Evolutionary conservation across 2,888 invertebrate genomes (phyloP).

Genomic region (Drosophila incognita): DNA sequence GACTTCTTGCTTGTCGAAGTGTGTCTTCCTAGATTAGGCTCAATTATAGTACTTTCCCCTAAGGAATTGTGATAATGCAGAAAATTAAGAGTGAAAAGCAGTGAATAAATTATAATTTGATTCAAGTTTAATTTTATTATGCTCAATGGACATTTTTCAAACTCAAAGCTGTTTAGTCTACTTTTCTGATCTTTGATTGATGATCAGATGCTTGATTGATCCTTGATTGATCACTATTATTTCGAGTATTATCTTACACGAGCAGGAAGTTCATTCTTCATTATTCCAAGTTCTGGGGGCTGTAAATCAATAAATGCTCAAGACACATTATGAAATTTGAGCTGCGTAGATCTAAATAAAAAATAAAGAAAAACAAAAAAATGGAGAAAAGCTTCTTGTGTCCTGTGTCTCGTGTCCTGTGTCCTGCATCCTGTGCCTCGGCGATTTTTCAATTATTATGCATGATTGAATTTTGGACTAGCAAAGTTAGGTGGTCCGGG

Average conservation of each 20-base stretch:
- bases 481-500: background rate
- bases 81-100: too few relatives aligned
- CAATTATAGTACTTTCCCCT: too few relatives aligned
- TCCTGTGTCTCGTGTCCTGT: constrained; percentile 4
- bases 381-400: constrained; percentile 25
- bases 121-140: background rate
- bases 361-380: constrained; percentile 4
- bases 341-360: constrained; percentile 23
- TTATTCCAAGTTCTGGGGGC: constrained; percentile 4
- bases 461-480: constrained; percentile 74
- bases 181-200: background rate
- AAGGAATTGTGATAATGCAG: too few relatives aligned
- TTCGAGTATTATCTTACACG: constrained; percentile 37
- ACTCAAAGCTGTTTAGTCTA: background rate
- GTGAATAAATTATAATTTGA: background rate
- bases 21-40: too few relatives aligned
- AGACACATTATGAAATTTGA: constrained; percentile 62
- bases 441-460: constrained; percentile 80
- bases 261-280: constrained; percentile 25
- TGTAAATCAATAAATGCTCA: constrained; percentile 55
- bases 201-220: background rate
- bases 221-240: background rate
- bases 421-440: constrained; percentile 5
- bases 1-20: too few relatives aligned
- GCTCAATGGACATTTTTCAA: background rate